A percentile compares a stretch with the other conserved stretches of the same genome.
Conservation (phyloP, 2,113 vertebrate species). For the Murina feae region DNA sequence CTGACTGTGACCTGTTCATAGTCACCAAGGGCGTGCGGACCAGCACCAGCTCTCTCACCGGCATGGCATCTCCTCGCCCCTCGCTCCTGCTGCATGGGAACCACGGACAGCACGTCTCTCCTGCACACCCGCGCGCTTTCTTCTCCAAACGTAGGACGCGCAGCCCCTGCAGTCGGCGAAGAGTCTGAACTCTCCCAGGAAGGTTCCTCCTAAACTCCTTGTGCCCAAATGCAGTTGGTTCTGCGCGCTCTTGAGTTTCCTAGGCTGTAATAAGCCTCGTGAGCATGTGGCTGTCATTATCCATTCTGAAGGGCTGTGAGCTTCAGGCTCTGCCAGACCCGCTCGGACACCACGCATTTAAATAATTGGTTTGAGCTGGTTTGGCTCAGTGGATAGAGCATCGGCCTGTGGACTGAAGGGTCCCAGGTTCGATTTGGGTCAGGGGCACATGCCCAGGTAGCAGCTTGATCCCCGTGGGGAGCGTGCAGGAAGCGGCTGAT, state of each 20-base stretch:
- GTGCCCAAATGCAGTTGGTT: conserved; percentile 66
- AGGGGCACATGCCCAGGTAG: too few relatives aligned
- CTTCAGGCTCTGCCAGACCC: not conserved
- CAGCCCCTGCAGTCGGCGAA: not conserved
- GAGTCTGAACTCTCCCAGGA: conserved; percentile 38
- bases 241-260: conserved; percentile 32
- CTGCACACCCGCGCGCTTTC: not conserved
- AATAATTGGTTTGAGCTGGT: not conserved
- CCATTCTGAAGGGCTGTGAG: not conserved
- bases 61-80: not conserved
- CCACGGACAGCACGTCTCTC: not conserved
- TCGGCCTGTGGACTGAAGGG: too few relatives aligned
- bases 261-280: conserved; percentile 17
- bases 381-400: too few relatives aligned
- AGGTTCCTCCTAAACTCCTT: conserved; percentile 65
- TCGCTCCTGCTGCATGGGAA: not conserved
- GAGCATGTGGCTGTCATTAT: conserved; percentile 8
- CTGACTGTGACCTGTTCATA: not conserved
- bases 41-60: not conserved
- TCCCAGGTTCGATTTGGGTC: too few relatives aligned
- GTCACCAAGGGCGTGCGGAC: not conserved
- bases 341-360: not conserved
- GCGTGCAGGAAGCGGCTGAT: too few relatives aligned
- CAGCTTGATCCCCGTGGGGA: too few relatives aligned
- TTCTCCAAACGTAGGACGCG: conserved; percentile 34